These are phyloP conservation scores for Elgonia sp. DNA, from an alignment of 2,888 invertebrate genomes.

Conservation along the genomic window DNA sequence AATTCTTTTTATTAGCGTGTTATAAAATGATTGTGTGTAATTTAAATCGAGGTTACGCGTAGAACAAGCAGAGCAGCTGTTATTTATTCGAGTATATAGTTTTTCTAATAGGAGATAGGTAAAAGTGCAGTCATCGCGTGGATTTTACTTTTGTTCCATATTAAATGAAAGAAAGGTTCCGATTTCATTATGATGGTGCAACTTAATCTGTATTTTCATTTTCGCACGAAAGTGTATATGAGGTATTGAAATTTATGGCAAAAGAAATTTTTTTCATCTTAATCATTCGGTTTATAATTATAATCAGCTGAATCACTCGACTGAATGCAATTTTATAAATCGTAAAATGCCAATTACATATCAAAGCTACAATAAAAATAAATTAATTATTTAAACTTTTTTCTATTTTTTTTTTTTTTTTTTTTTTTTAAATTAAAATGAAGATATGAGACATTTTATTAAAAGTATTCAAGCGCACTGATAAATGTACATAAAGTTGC, in stretches of 20 bases:
- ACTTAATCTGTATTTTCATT: conserved; percentile 3
- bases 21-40: conserved; percentile 42
- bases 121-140: conserved; percentile 54
- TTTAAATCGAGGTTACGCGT: conserved; percentile 52
- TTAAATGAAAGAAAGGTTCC: conserved; percentile 47
- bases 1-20: conserved; percentile 47
- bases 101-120: conserved; percentile 51
- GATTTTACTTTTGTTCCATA: conserved; percentile 63
- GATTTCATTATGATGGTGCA: conserved; percentile 49
- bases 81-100: conserved; percentile 31
- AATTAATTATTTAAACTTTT: too few relatives aligned
- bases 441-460: too few relatives aligned
- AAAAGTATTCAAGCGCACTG: too few relatives aligned
- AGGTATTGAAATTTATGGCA: conserved; percentile 8
- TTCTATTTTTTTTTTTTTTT: too few relatives aligned
- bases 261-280: conserved; percentile 6
- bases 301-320: neutral
- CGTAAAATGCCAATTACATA: neutral
- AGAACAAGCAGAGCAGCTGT: conserved; percentile 30
- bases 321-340: neutral
- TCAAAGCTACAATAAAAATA: too few relatives aligned
- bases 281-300: conserved; percentile 2
- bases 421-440: too few relatives aligned
- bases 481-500: too few relatives aligned
- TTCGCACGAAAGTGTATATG: conserved; percentile 7